Percentiles rank a stretch among this genome's conserved stretches.
Evolutionary conservation across 2,113 vertebrate genomes (phyloP).

Genomic region (Plecotus auritus): DNA sequence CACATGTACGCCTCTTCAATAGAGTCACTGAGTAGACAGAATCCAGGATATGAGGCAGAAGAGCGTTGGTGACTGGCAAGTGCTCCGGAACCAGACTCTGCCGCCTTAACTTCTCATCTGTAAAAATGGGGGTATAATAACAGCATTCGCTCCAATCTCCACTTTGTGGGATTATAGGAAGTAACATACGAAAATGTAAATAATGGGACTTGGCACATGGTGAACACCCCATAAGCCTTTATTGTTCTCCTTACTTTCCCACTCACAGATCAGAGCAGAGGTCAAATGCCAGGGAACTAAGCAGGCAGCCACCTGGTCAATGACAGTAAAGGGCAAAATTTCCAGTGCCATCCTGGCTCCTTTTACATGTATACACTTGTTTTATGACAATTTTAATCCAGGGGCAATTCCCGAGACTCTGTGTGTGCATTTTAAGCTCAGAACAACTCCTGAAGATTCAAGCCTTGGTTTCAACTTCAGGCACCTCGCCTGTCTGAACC

Average conservation of each 20-base stretch:
- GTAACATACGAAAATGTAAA: not conserved
- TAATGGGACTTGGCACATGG: not conserved
- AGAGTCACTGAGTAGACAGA: not conserved
- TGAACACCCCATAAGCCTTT: not conserved
- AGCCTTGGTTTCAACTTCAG: not conserved
- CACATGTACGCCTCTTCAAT: not conserved
- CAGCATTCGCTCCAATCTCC: not conserved
- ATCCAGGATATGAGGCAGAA: not conserved
- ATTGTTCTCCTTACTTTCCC: not conserved
- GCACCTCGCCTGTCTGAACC: not conserved
- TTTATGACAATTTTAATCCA: not conserved
- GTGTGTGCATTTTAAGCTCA: not conserved
- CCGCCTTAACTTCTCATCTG: not conserved
- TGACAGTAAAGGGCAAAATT: not conserved
- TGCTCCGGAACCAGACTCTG: not conserved
- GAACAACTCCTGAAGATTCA: not conserved
- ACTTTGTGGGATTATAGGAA: not conserved
- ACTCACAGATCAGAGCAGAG: not conserved
- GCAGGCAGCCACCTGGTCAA: not conserved
- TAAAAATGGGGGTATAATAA: not conserved
- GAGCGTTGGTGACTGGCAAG: accelerated
- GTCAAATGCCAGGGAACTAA: not conserved
- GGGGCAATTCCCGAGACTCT: not conserved
- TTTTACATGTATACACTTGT: not conserved
- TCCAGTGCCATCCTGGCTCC: not conserved